Percentiles rank a stretch among this genome's conserved stretches.
Conservation (phyloP, 30 jellyfish, hydroid and myxozoan genomes). For the Catostylus mosaicus region DNA sequence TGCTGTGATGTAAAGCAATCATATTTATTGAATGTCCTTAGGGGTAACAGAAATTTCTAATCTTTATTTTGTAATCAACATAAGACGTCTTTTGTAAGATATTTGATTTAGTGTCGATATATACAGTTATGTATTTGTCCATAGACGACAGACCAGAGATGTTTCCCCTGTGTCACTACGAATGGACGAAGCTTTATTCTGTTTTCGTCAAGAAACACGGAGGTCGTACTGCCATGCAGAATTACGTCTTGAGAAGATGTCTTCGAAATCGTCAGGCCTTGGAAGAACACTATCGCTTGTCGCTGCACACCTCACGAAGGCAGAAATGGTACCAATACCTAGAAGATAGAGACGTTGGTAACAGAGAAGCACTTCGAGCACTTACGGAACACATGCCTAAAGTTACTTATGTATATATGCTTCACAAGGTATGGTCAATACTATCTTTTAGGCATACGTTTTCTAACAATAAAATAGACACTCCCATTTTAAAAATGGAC, state of each 20-base stretch:
- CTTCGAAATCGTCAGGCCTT: constrained; percentile 91
- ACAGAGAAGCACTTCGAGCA: constrained; percentile 88
- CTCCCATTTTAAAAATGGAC: no score
- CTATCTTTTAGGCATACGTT: neutral
- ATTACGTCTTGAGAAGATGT: constrained; percentile 87
- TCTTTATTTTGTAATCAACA: no score
- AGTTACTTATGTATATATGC: constrained; percentile 88
- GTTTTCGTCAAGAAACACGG: constrained; percentile 87
- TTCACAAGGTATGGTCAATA: constrained; percentile 75
- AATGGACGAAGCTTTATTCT: constrained; percentile 87
- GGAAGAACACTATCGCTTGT: constrained; percentile 91
- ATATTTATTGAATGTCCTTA: no score
- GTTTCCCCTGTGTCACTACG: constrained; percentile 97
- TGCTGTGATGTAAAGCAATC: no score
- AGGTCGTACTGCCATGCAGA: constrained; percentile 87
- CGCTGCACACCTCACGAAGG: constrained; percentile 91
- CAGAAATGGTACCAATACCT: constrained; percentile 95
- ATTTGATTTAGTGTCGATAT: no score
- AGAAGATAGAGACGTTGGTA: constrained; percentile 95
- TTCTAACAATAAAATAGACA: no score
- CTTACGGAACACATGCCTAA: constrained; percentile 96
- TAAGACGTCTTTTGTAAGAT: no score
- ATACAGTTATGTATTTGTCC: neutral
- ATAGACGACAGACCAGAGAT: constrained; percentile 86
- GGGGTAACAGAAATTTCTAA: no score